Base-by-base conservation (phyloP, 2,888 invertebrate genomes). In the Cephus rjabovi region DNA sequence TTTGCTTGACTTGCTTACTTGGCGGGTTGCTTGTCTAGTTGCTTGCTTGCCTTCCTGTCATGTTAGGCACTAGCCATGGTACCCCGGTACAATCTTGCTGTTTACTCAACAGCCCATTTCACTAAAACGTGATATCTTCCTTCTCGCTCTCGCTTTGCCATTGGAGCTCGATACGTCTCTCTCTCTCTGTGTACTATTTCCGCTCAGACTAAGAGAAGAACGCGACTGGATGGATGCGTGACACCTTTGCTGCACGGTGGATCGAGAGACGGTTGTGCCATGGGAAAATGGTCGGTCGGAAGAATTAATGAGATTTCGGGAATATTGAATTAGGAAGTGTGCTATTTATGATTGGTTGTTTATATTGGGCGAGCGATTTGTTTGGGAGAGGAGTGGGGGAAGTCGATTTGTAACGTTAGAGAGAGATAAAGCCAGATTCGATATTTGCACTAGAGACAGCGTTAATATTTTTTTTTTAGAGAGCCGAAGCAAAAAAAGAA, bases 41-140 rank as follows among this genome's bases (percentile, higher is more conserved):
- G 35, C 30, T 34, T 34, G 74, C 74, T 35, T 35, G 74, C 35
- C 74, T 35, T 35, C 74, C 74, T 74, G 74, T 74, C 74, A 35
- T 34, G 74, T 74, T 74, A 74, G 34, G 74, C 74, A 34, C 31
- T 33, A 33, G 15, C 71, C 71, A 71, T 15, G 71, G 71, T 71
- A 33, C 71, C 71, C 71, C 15, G 40, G 71, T 71, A 71, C 71
- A 71, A 71, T 71, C 71, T 31, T 34, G 31, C 71, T 71, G 71
- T 71, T 71, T 71, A 71, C 71, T 33, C 71, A 71, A 33, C 30
- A 71, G 71, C 33, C 71, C 71, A 71, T 71, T 71, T 71, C 71
- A 71, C 71, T 34, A 33, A 71, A 71, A 30, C 71, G 71, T 34
- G 71, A 71, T 34, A 33, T 71, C 71, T 33, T 11, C 33, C 15